Percentiles rank a stretch among this genome's conserved stretches.
phyloP scores from a whole-genome alignment of 1,140 invertebrate species.

The Papilio polytes region DNA sequence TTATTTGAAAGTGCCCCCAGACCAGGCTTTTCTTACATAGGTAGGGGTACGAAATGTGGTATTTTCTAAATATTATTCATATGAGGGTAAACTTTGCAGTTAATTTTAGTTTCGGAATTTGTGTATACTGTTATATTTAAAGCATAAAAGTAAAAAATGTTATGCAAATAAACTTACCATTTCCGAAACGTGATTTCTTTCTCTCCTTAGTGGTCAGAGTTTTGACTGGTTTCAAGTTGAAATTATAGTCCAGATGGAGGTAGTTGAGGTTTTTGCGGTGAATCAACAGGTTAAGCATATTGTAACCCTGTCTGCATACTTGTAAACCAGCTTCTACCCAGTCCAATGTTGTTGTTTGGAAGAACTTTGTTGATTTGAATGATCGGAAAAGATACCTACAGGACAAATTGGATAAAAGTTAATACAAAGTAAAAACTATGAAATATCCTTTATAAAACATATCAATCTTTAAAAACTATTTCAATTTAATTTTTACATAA shows the following conservation, averaged over 20 bases:
- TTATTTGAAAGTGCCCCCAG: too few relatives aligned
- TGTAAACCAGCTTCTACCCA: slow-evolving; percentile 99
- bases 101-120: too few relatives aligned
- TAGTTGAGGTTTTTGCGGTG: slow-evolving; percentile 99
- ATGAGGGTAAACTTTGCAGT: too few relatives aligned
- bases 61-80: too few relatives aligned
- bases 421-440: slow-evolving; percentile 32
- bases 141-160: not conserved
- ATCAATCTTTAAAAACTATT: too few relatives aligned
- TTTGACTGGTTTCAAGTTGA: slow-evolving; percentile 99
- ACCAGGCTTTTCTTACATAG: too few relatives aligned
- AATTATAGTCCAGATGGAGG: slow-evolving; percentile 99
- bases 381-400: slow-evolving; percentile 96
- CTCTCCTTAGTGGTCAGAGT: slow-evolving; percentile 99
- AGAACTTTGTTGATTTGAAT: slow-evolving; percentile 99
- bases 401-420: not conserved
- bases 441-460: not conserved
- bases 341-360: slow-evolving; percentile 99
- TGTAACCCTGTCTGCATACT: slow-evolving; percentile 99
- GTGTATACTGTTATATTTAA: too few relatives aligned
- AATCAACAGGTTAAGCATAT: slow-evolving; percentile 99
- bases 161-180: slow-evolving; percentile 87
- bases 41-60: too few relatives aligned
- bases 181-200: slow-evolving; percentile 99
- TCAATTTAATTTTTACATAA: too few relatives aligned